phyloP scores from a whole-genome alignment of 1,140 invertebrate species.

The Bombus waltoni region DNA sequence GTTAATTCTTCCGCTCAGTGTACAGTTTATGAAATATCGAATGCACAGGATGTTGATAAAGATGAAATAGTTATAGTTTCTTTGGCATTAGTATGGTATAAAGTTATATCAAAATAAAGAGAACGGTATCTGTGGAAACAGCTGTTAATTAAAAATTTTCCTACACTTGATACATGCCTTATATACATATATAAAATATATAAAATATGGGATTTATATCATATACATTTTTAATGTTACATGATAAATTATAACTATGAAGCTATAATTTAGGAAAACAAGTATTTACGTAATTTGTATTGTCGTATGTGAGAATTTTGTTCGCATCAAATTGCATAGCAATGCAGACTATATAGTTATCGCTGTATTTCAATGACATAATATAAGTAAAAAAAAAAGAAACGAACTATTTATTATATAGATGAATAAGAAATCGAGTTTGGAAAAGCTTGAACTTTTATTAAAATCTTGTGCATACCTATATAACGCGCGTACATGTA shows the following conservation, averaged over 20 bases:
- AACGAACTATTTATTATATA: neutral
- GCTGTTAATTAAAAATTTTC: too few relatives aligned
- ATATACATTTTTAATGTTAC: neutral
- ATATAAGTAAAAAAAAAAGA: neutral
- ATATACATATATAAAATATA: neutral
- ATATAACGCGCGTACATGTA: neutral
- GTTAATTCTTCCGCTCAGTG: conserved; percentile 49
- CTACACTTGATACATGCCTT: neutral
- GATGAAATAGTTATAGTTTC: neutral
- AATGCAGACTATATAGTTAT: neutral
- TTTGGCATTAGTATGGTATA: neutral
- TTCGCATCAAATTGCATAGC: neutral
- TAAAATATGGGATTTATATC: neutral
- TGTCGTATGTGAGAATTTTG: too few relatives aligned
- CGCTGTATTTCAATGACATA: too few relatives aligned
- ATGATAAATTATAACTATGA: too few relatives aligned
- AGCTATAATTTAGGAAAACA: neutral
- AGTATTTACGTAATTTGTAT: too few relatives aligned
- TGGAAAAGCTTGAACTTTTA: conserved; percentile 1
- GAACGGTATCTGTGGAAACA: too few relatives aligned
- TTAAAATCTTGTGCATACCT: conserved; percentile 28
- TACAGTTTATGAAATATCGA: conserved; percentile 51
- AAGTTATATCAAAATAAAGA: too few relatives aligned
- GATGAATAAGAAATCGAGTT: neutral
- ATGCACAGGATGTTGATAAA: conserved; percentile 45